Conservation (phyloP, 1,140 invertebrate species). For the Drosophila melanica region DNA sequence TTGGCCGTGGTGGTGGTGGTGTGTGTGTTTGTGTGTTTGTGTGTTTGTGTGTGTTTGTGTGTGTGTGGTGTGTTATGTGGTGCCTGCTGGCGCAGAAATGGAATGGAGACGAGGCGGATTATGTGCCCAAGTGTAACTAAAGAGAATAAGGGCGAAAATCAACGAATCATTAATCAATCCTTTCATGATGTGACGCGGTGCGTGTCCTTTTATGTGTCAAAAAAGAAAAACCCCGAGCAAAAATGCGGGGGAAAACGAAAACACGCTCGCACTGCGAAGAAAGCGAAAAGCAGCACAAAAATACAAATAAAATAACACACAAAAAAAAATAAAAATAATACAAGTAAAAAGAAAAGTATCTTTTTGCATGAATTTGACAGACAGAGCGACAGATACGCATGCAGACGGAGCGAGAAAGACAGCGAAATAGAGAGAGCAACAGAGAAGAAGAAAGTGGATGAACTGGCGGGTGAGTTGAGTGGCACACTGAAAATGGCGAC, state of each 20-base stretch:
- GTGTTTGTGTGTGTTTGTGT: slow-evolving; percentile 7
- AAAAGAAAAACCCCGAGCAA: slow-evolving; percentile 62
- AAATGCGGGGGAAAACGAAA: slow-evolving; percentile 65
- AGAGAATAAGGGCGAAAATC: slow-evolving; percentile 84
- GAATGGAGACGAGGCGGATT: slow-evolving; percentile 78
- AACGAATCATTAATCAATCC: slow-evolving; percentile 84
- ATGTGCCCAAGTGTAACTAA: slow-evolving; percentile 84
- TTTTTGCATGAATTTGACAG: slow-evolving; percentile 71
- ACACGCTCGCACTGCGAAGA: slow-evolving; percentile 63
- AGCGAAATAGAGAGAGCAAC: background rate
- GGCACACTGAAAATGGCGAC: slow-evolving; percentile 75
- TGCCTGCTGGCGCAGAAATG: slow-evolving; percentile 56
- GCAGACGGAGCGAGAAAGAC: background rate
- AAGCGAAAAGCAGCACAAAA: slow-evolving; percentile 62
- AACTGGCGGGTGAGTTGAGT: slow-evolving; percentile 36
- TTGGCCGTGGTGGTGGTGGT: slow-evolving; percentile 28
- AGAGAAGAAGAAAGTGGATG: slow-evolving; percentile 52
- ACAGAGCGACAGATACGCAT: slow-evolving; percentile 59
- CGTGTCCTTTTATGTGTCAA: slow-evolving; percentile 84
- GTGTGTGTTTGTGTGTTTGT: slow-evolving; percentile 1
- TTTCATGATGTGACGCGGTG: slow-evolving; percentile 84
- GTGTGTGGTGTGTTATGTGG: background rate
- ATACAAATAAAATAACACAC: slow-evolving; percentile 12
- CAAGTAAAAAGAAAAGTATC: slow-evolving; percentile 75
- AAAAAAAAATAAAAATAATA: slow-evolving; percentile 65